Conservation (phyloP, 1,140 invertebrate genomes). For the Triops longicaudatus region DNA sequence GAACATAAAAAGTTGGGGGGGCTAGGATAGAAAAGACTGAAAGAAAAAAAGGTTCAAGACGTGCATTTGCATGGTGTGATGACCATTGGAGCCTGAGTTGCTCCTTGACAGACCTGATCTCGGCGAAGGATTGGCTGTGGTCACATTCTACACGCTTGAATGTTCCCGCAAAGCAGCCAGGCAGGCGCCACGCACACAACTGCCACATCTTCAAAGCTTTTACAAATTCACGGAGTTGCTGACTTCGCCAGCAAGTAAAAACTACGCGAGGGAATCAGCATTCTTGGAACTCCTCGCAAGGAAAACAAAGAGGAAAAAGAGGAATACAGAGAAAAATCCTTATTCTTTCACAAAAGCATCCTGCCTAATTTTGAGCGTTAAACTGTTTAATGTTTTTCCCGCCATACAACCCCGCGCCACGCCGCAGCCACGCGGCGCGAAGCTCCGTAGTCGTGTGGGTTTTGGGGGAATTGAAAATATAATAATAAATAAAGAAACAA, state of each 20-base stretch:
- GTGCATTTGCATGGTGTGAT: slow-evolving; percentile 11
- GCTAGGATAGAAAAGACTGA: not conserved
- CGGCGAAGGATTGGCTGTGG: slow-evolving; percentile 13
- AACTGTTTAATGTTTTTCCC: not conserved
- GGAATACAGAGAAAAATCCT: not conserved
- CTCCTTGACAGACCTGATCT: slow-evolving; percentile 14
- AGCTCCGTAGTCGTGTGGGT: not conserved
- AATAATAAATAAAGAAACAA: not conserved
- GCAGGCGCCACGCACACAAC: slow-evolving; percentile 13
- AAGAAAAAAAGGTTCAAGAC: not conserved
- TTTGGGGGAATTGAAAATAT: not conserved
- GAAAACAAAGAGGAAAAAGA: not conserved
- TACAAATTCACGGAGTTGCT: slow-evolving; percentile 2
- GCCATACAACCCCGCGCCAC: not conserved
- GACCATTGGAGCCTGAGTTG: slow-evolving; percentile 14
- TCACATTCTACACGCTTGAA: slow-evolving; percentile 15
- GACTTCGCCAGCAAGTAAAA: not conserved
- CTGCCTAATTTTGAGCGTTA: not conserved
- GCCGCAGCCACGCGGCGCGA: not conserved
- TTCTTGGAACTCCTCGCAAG: not conserved
- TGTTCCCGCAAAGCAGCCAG: slow-evolving; percentile 13
- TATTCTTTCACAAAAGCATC: not conserved
- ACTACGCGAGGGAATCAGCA: not conserved
- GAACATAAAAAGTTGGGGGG: not conserved
- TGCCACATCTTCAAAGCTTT: slow-evolving; percentile 11